Evolutionary conservation across 2,113 vertebrate species (phyloP), one percentile per base, ranked within the genome.

Genomic region (Myanophis thanlyinensis): DNA sequence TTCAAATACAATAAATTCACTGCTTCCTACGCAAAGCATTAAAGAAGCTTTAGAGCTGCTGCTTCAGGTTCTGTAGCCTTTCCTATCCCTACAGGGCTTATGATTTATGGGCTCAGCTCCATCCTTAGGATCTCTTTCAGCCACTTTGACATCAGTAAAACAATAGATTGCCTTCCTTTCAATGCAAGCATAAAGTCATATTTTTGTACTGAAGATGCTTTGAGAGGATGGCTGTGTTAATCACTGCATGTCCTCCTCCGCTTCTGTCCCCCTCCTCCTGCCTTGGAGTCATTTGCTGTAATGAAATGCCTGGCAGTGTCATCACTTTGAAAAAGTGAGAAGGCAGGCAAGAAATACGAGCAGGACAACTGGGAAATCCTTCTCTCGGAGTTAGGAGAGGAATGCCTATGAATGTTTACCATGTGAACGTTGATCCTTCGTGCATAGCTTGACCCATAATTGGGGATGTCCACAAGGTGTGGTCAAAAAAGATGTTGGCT

Each of bases 131-230:
- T 47, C 87, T 84, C 62, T 10, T 67, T 89, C 48, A 73, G 48
- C 91, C 30, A 53, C 25, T 84, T 51, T 46, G 62, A 15, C 91
- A 89, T 89, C 87, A 85, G 51, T 54, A 89, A 92, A 54, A 51
- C 20, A 6, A 89, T 92, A 47, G 87, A 92, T 92, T 89, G 49
- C 87, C 91, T 89, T 67, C 62, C 52, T 62, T 89, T 53, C 44
- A 35, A 7, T 84, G 18, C 59, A 47, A 88, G 62, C 87, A 88
- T 49, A 80, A 54, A 92, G 48, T 67, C 40, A 35, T 52, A 18
- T 89, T 92, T 80, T 73, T 40, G 91, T 52, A 27, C 49, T 40
- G 48, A 92, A 80, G 12, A 59, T 44, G 47, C 85, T 80, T 88
- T 88, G 15, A 51, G 62, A 87, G 62, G 62, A 48, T 23, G 23